A percentile compares a stretch with the other conserved stretches of the same genome.
These are phyloP conservation scores for Nannoperca obscura DNA, from an alignment of 2,797 vertebrate genomes.

Conservation along the genomic window DNA sequence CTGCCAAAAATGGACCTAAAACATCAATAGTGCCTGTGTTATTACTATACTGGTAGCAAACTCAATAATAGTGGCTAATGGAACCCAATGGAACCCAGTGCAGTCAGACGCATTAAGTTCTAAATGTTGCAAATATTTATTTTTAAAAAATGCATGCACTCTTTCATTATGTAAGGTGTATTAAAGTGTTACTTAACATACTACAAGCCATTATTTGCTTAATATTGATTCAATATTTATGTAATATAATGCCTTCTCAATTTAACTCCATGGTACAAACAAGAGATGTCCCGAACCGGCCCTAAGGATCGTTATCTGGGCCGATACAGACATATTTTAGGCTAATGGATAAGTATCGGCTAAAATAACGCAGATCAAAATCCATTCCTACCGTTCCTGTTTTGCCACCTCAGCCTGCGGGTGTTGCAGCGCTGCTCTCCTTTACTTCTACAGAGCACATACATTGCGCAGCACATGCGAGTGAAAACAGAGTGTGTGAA, in stretches of 20 bases:
- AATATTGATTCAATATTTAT: constrained; percentile 5
- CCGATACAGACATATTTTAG: not conserved
- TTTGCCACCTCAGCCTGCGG: not conserved
- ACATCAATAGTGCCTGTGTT: constrained; percentile 33
- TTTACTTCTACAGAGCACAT: not conserved
- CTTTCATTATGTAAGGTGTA: not conserved
- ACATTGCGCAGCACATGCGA: not conserved
- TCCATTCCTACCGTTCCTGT: not conserved
- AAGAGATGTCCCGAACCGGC: not conserved
- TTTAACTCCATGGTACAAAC: not conserved
- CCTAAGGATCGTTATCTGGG: not conserved
- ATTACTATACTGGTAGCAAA: constrained; percentile 23
- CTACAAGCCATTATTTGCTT: not conserved
- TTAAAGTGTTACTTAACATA: not conserved
- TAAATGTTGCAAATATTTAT: constrained; percentile 1
- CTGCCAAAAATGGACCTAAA: constrained; percentile 21
- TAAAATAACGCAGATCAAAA: not conserved
- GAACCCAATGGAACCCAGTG: constrained; percentile 5
- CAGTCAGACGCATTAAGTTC: not conserved
- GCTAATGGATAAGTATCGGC: not conserved
- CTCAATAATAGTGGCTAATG: constrained; percentile 34
- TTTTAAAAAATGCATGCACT: not conserved
- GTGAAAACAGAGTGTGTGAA: not conserved
- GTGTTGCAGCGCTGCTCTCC: not conserved
- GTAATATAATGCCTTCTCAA: constrained; percentile 8